These are phyloP conservation scores for Protophormia terraenovae DNA, from an alignment of 2,888 invertebrate species.

Conservation along the genomic window DNA sequence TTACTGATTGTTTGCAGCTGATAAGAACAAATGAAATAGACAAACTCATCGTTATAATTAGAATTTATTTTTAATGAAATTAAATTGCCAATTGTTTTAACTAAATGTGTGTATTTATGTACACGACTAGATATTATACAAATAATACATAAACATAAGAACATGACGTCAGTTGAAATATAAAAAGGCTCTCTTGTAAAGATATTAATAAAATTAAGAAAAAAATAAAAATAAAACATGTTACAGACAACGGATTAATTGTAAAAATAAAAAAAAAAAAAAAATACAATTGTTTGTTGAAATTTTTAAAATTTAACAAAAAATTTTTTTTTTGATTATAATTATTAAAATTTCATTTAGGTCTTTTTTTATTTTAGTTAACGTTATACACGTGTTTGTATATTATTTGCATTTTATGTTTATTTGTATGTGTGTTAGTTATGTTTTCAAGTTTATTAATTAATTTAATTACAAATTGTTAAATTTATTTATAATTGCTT, in stretches of 20 bases:
- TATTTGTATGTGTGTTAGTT: background rate
- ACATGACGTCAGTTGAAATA: too few species aligned
- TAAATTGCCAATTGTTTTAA: constrained; percentile 75
- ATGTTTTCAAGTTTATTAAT: constrained; percentile 65
- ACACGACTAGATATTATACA: background rate
- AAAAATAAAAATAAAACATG: too few species aligned
- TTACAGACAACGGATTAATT: too few species aligned
- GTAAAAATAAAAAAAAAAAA: too few species aligned
- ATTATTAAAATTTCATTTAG: too few species aligned
- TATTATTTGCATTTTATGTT: background rate
- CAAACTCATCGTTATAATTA: constrained; percentile 77
- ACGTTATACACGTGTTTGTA: background rate
- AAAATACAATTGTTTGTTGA: too few species aligned
- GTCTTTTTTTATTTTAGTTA: too few species aligned
- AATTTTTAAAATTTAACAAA: too few species aligned
- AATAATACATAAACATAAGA: background rate
- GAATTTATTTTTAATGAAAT: constrained; percentile 75
- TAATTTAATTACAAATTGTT: constrained; percentile 69
- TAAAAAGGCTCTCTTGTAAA: too few species aligned
- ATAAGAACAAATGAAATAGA: constrained; percentile 71
- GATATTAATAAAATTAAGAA: too few species aligned
- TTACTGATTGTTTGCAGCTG: constrained; percentile 72
- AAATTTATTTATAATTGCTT: constrained; percentile 67
- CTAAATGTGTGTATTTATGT: background rate
- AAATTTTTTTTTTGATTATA: too few species aligned